Base-by-base conservation (phyloP, 2,797 vertebrate genomes). In the Alectoris magna region DNA sequence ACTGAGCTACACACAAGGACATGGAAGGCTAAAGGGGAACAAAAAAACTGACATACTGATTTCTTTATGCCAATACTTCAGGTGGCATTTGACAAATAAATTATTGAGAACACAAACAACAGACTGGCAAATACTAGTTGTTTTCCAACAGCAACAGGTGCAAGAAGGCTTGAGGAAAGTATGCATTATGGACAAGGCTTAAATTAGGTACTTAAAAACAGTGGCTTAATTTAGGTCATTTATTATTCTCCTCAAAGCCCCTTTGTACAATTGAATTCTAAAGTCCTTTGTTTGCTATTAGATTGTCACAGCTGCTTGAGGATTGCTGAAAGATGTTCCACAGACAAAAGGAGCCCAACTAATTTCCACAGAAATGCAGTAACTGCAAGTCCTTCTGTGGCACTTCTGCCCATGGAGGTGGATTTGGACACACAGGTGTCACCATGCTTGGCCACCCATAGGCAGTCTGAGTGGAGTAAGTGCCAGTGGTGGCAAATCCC, bases 161-260 rank as follows among this genome's bases (percentile, higher is more conserved):
- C 92, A 96, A 96, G 96, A 94, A 97, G 90, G 84, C 94, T 94
- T 95, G 88, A 98, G 88, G 73, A 97, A 97, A 97, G 95, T 96
- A 90, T 94, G 97, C 96, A 98, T 98, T 97, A 96, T 84, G 68
- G 94, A 93, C 94, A 97, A 97, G 91, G 94, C 96, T 97, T 95
- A 97, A 97, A 97, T 96, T 94, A 97, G 96, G 84, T 94, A 88
- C 97, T 97, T 97, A 95, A 96, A 97, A 97, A 95, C 84, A 74
- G 60, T 97, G 95, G 95, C 91, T 95, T 98, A 98, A 98, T 98
- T 98, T 97, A 96, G 94, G 96, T 97, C 95, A 97, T 98, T 98
- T 97, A 97, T 98, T 97, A 97, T 97, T 88, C 91, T 95, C 78
- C 95, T 98, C 96, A 96, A 97, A 97, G 93, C 91, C 87, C 82